Percentiles rank a stretch among this genome's conserved stretches.
These are phyloP conservation scores for Strix uralensis DNA, from an alignment of 2,113 vertebrate genomes.

Conservation along the genomic window DNA sequence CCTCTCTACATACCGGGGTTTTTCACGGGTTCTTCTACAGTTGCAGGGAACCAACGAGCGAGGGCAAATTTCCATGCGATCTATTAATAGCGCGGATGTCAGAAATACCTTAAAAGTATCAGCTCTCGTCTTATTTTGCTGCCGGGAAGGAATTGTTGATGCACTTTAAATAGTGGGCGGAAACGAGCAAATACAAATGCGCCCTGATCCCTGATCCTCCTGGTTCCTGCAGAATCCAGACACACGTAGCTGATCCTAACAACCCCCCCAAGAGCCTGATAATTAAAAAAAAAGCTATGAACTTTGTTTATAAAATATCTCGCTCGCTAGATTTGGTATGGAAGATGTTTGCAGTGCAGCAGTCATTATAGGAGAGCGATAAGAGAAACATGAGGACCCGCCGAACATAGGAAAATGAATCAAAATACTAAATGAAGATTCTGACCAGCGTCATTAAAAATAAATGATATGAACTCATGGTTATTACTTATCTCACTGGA, in stretches of 20 bases:
- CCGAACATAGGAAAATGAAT: not conserved
- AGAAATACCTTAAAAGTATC: slow-evolving; percentile 41
- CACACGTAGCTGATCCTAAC: not conserved
- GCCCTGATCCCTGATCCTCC: not conserved
- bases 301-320: not conserved
- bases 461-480: slow-evolving; percentile 47
- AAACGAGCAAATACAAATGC: not conserved
- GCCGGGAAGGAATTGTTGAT: slow-evolving; percentile 28
- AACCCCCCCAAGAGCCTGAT: not conserved
- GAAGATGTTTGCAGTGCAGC: not conserved
- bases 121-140: slow-evolving; percentile 23
- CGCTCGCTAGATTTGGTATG: fast-evolving
- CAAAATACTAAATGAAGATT: slow-evolving; percentile 38
- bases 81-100: slow-evolving; percentile 14
- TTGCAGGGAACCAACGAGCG: not conserved
- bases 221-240: not conserved
- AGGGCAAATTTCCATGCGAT: not conserved
- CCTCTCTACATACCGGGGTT: fast-evolving
- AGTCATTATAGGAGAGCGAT: not conserved
- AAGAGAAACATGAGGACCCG: not conserved
- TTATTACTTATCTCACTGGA: slow-evolving; percentile 53
- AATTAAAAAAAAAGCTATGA: not conserved
- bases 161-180: slow-evolving; percentile 13
- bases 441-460: slow-evolving; percentile 41
- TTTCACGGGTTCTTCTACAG: not conserved